Percentiles rank a stretch among this genome's conserved stretches.
Conservation (phyloP, 2,888 invertebrate species). For the Liodrosophila aerea region DNA sequence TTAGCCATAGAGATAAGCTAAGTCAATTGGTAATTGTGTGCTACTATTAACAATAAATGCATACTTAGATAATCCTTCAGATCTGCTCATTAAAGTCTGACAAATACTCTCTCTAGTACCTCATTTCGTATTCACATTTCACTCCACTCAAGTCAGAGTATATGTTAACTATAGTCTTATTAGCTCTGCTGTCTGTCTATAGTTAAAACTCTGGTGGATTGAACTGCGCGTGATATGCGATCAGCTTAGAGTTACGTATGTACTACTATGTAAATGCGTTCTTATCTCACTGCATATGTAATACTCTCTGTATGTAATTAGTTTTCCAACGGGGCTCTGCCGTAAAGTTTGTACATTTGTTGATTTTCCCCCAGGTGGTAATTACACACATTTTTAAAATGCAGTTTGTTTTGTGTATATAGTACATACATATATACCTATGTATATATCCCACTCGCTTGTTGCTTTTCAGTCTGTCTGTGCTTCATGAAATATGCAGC, state of each 20-base stretch:
- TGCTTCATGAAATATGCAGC: conserved; percentile 44
- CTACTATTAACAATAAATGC: no score
- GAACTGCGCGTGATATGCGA: conserved; percentile 21
- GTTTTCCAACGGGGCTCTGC: conserved; percentile 7
- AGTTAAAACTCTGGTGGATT: conserved; percentile 1
- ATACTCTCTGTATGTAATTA: conserved; percentile 1
- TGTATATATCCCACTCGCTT: background rate
- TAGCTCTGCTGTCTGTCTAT: no score
- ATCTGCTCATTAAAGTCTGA: no score
- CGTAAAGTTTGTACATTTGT: conserved; percentile 46
- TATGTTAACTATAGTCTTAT: no score
- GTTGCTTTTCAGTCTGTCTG: background rate
- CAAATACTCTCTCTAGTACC: no score
- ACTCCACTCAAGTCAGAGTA: no score
- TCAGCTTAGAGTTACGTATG: conserved; percentile 21
- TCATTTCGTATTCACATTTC: no score
- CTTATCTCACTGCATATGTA: conserved; percentile 19
- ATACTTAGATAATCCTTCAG: no score
- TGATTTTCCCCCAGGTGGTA: conserved; percentile 58
- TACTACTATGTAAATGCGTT: conserved; percentile 16
- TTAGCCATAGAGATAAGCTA: no score
- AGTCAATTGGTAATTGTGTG: no score
- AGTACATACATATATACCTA: no score
- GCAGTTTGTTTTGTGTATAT: conserved; percentile 31
- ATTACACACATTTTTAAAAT: conserved; percentile 61